These are phyloP conservation scores for Ariopsis seemanni DNA, from an alignment of 2,113 vertebrate species.

Conservation along the genomic window DNA sequence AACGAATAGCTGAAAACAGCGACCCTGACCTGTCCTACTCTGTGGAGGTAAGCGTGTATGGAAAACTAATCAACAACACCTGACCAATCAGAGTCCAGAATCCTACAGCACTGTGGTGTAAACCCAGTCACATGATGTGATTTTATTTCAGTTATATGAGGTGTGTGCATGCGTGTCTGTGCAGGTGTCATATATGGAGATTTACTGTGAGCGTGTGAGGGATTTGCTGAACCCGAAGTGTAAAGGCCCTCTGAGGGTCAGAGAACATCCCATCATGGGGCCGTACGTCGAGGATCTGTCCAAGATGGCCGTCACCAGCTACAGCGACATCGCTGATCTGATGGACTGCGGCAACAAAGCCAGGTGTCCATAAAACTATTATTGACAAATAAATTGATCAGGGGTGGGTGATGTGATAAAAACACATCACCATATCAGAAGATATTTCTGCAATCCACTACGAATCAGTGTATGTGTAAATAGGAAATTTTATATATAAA, in stretches of 20 bases:
- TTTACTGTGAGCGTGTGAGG: slow-evolving; percentile 88
- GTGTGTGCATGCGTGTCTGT: neutral
- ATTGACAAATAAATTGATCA: neutral
- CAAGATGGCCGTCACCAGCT: slow-evolving; percentile 87
- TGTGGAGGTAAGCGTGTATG: slow-evolving; percentile 77
- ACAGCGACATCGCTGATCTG: slow-evolving; percentile 81
- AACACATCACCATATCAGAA: neutral
- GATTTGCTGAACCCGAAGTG: slow-evolving; percentile 85
- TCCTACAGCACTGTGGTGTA: neutral
- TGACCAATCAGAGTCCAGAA: neutral
- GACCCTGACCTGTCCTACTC: slow-evolving; percentile 80
- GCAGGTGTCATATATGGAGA: slow-evolving; percentile 93
- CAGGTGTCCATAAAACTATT: slow-evolving; percentile 65
- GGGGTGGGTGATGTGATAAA: neutral
- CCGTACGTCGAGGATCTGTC: slow-evolving; percentile 88
- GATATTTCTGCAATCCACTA: neutral
- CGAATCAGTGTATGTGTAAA: neutral
- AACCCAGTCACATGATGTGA: neutral
- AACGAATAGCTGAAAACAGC: slow-evolving; percentile 73
- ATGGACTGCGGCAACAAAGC: slow-evolving; percentile 93
- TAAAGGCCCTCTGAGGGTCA: slow-evolving; percentile 78
- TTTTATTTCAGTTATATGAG: neutral
- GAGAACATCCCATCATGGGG: slow-evolving; percentile 88
- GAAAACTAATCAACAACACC: neutral
- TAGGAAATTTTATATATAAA: neutral